Evolutionary conservation across 2,888 invertebrate species (phyloP).

Genomic region (Miltochrista miniata): DNA sequence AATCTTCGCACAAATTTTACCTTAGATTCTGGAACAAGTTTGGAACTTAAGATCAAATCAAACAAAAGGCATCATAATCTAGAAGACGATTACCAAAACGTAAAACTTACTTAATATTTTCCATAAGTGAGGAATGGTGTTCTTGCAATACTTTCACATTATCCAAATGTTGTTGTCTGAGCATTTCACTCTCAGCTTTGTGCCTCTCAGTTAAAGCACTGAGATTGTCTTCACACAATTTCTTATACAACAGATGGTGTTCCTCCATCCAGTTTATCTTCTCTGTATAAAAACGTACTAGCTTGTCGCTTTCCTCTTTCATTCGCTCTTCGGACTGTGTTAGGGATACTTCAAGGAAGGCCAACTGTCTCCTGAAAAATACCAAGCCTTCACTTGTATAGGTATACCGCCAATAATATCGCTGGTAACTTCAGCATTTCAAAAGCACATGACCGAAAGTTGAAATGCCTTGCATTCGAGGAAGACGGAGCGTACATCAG

Average conservation of each 20-base stretch:
- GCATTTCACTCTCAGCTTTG: constrained; percentile 66
- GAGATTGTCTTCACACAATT: constrained; percentile 79
- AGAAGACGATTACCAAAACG: too few species aligned
- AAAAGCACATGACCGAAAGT: too few species aligned
- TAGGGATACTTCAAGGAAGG: constrained; percentile 81
- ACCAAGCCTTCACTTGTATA: too few species aligned
- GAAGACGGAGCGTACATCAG: too few species aligned
- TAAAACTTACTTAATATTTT: constrained; percentile 78
- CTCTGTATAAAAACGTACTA: constrained; percentile 75
- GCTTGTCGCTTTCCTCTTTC: constrained; percentile 82
- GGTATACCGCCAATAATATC: too few species aligned
- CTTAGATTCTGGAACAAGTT: too few species aligned
- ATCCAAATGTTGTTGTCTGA: constrained; percentile 75
- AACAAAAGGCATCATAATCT: too few species aligned
- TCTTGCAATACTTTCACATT: constrained; percentile 71
- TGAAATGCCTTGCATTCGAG: too few species aligned
- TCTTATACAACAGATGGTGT: constrained; percentile 75
- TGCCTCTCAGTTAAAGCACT: constrained; percentile 73
- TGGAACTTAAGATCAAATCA: too few species aligned
- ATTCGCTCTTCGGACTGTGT: constrained; percentile 83
- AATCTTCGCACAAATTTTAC: too few species aligned
- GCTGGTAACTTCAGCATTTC: too few species aligned
- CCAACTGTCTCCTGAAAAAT: constrained; percentile 80
- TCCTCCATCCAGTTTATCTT: constrained; percentile 81
- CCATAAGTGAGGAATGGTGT: constrained; percentile 80